Conservation (phyloP, 2,113 vertebrate genomes). For the Protobothrops flavoviridis region DNA sequence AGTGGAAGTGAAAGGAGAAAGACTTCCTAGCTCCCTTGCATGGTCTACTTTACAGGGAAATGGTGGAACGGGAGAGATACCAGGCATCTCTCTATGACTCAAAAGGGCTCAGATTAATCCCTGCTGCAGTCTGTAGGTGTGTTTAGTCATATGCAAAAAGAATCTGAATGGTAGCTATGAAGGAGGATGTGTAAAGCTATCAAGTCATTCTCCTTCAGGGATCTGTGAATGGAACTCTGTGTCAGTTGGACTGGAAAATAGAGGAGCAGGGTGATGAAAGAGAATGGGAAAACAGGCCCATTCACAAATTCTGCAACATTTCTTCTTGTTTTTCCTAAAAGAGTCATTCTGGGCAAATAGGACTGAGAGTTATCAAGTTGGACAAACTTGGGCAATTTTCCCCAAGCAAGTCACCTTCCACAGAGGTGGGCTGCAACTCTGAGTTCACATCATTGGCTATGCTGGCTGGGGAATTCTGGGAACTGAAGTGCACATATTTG, state of each 20-base stretch:
- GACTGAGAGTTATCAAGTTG: too few species aligned
- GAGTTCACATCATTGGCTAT: neutral
- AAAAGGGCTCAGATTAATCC: neutral
- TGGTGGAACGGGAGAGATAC: neutral
- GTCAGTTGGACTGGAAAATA: neutral
- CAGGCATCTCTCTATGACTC: neutral
- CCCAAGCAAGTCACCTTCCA: too few species aligned
- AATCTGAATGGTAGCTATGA: neutral
- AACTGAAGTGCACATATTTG: neutral
- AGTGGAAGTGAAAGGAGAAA: neutral
- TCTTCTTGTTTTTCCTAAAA: too few species aligned
- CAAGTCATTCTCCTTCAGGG: neutral
- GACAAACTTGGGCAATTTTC: too few species aligned
- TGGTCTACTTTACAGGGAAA: neutral
- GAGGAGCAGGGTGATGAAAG: too few species aligned
- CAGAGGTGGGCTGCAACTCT: neutral
- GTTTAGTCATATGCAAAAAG: neutral
- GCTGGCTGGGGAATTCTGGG: neutral
- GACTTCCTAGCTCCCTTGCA: neutral
- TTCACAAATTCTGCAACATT: too few species aligned
- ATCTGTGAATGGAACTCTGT: neutral
- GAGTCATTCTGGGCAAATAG: too few species aligned
- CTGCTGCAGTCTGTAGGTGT: neutral
- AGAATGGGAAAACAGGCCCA: too few species aligned
- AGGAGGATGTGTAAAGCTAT: neutral